Conservation (phyloP, 2,888 invertebrate species). For the Drosophila subquinaria region DNA sequence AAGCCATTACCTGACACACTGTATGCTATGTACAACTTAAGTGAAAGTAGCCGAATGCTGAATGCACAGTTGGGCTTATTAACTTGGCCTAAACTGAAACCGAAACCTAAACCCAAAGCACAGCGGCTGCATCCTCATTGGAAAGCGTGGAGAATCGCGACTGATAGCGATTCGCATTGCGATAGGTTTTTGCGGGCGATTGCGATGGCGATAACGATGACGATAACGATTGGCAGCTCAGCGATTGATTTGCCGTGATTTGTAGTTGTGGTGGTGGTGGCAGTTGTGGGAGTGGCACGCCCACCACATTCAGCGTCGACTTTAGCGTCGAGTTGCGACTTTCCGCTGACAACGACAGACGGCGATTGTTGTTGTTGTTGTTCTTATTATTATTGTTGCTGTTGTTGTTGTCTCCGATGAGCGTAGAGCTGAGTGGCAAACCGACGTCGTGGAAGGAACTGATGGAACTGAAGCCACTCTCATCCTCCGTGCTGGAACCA, state of each 20-base stretch:
- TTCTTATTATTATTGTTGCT: constrained; percentile 19
- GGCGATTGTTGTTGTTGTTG: constrained; percentile 36
- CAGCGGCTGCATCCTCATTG: constrained; percentile 83
- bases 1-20: constrained; percentile 3
- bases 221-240: constrained; percentile 20
- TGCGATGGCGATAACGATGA: constrained; percentile 46
- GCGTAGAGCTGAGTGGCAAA: constrained; percentile 86
- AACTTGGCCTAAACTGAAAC: constrained; percentile 52
- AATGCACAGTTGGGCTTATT: background rate
- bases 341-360: constrained; percentile 68
- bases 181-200: constrained; percentile 81
- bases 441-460: constrained; percentile 94
- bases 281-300: constrained; percentile 77
- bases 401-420: constrained; percentile 51
- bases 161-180: constrained; percentile 81
- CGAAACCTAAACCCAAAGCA: constrained; percentile 84
- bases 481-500: constrained; percentile 88
- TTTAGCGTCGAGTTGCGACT: constrained; percentile 84
- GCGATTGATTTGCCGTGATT: constrained; percentile 7
- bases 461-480: constrained; percentile 94
- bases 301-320: constrained; percentile 77
- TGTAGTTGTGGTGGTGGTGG: constrained; percentile 54
- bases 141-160: constrained; percentile 82
- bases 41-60: background rate
- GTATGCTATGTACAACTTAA: constrained; percentile 7